These are phyloP conservation scores for rat (Rattus norvegicus) DNA, from an alignment of 2,113 vertebrate genomes.

Conservation along the genomic window DNA sequence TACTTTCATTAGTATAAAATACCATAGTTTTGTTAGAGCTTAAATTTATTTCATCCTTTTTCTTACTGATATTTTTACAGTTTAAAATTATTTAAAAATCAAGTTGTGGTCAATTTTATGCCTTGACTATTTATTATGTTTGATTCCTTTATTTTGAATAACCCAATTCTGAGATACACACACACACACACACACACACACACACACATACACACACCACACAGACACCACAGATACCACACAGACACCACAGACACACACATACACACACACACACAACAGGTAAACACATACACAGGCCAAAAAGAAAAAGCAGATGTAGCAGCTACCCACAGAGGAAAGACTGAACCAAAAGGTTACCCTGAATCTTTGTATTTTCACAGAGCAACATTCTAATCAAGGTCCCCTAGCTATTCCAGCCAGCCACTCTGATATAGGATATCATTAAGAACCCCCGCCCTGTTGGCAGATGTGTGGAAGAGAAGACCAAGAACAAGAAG, in stretches of 20 bases:
- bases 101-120: conserved; percentile 50
- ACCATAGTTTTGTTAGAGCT: conserved; percentile 14
- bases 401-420: neutral
- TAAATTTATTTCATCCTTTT: conserved; percentile 56
- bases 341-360: neutral
- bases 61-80: conserved; percentile 39
- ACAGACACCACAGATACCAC: neutral
- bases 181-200: neutral
- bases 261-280: neutral
- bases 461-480: neutral
- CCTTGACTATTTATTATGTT: conserved; percentile 32
- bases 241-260: neutral
- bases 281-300: neutral
- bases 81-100: conserved; percentile 39
- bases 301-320: neutral
- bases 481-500: neutral
- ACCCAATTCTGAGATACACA: neutral
- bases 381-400: neutral
- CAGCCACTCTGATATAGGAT: neutral
- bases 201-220: neutral
- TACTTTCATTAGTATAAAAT: conserved; percentile 58
- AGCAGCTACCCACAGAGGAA: neutral
- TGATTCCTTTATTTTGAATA: neutral
- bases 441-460: neutral
- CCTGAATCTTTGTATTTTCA: neutral